Base-by-base conservation (phyloP, 2,797 vertebrate species). In the Gymnoscopelus microlampas region DNA sequence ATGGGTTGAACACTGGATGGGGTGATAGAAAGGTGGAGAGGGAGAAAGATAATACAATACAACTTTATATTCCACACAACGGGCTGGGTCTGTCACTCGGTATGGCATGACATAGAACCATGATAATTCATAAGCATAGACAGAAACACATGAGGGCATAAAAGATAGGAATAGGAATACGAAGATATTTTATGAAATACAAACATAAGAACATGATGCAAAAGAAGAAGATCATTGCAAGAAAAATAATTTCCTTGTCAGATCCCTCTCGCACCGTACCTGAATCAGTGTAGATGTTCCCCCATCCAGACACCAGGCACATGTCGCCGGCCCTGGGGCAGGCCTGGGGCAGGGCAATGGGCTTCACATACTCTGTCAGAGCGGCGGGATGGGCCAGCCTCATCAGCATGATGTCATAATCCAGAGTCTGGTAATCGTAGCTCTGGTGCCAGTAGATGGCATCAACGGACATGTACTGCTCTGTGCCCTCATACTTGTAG, bases 351-450 rank as follows among this genome's bases (percentile, higher is more conserved):
- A 94, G 81, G 35, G 88, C 35, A 3, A 93, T 32, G 2, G 93
- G 91, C 63, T 83, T 77, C 14, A 94, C 84, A 0, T 81, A 86
- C 10, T 89, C 3, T 15, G 87, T 93, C 10, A 87, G 0, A 0
- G 58, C 85, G 62, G 67, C 91, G 0, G 82, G 80, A 32, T 91
- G 89, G 0, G 84, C 79, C 83, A 94, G 35, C 78, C 87, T 93
- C 85, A 94, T 71, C 80, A 94, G 78, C 93, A 94, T 94, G 79
- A 94, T 92, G 87, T 94, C 91, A 2, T 82, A 84, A 82, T 94
- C 92, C 56, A 94, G 5, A 4, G 92, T 94, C 58, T 68, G 55
- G 73, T 93, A 93, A 78, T 94, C 81, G 11, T 91, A 94, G 35
- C 73, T 85, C 68, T 88, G 14, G 32, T 93, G 91, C 92, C 91